These are phyloP conservation scores for Dicentrarchus labrax DNA, from an alignment of 2,113 vertebrate genomes.

Conservation along the genomic window DNA sequence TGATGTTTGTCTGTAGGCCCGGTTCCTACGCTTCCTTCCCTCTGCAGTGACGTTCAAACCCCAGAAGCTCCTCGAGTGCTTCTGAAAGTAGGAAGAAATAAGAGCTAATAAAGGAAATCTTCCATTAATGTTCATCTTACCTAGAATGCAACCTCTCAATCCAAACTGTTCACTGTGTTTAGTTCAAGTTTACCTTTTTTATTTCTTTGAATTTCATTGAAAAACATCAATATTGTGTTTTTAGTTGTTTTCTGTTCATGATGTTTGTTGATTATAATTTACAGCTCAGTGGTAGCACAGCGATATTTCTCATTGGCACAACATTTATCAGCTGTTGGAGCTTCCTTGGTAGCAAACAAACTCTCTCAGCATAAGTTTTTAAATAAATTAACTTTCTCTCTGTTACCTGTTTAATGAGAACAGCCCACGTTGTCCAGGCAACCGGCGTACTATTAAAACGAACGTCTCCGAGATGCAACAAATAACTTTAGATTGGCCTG, in stretches of 20 bases:
- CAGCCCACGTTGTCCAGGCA: too few relatives aligned
- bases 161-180: background rate
- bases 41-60: background rate
- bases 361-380: background rate
- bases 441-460: too few relatives aligned
- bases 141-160: background rate
- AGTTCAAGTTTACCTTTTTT: background rate
- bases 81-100: background rate
- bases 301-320: constrained; percentile 8
- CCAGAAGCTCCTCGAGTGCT: background rate
- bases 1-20: constrained; percentile 25
- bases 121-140: background rate
- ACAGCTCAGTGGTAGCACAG: background rate
- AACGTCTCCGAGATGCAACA: too few relatives aligned
- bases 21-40: background rate
- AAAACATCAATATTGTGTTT: background rate
- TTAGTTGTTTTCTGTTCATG: background rate
- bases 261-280: background rate
- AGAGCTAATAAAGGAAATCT: background rate
- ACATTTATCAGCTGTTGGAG: background rate
- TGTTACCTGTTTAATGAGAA: too few relatives aligned
- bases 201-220: background rate
- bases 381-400: too few relatives aligned
- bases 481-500: too few relatives aligned
- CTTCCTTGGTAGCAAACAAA: background rate